These are phyloP conservation scores for Sebastiscus albofasciatus DNA, from an alignment of 2,797 vertebrate species.

Conservation along the genomic window DNA sequence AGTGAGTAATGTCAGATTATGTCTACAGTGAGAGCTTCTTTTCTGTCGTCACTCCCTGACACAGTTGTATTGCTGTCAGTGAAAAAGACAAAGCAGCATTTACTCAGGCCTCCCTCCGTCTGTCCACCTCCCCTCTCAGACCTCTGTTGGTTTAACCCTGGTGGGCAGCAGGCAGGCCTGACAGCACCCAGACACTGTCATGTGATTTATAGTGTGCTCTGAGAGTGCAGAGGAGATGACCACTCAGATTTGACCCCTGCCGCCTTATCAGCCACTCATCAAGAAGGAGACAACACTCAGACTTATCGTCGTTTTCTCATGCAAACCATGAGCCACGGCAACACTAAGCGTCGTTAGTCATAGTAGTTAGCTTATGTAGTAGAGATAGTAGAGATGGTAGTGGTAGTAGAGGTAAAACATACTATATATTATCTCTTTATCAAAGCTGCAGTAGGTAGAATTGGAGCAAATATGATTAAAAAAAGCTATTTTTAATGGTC, in stretches of 20 bases:
- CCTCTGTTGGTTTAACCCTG: constrained; percentile 85
- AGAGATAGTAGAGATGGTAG: not conserved
- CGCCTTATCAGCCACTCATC: constrained; percentile 75
- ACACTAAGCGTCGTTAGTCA: not conserved
- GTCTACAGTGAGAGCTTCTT: constrained; percentile 27
- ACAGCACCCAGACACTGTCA: constrained; percentile 76
- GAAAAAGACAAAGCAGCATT: constrained; percentile 72
- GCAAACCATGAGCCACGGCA: constrained; percentile 1
- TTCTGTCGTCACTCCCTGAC: constrained; percentile 44
- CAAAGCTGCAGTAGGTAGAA: too few relatives aligned
- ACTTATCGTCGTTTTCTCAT: constrained; percentile 56
- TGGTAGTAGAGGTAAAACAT: not conserved
- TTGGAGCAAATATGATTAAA: too few relatives aligned
- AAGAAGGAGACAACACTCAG: constrained; percentile 65
- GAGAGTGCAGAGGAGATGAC: constrained; percentile 73
- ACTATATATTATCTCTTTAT: not conserved
- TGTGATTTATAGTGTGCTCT: constrained; percentile 76
- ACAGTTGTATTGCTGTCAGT: constrained; percentile 62
- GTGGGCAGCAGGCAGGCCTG: constrained; percentile 76
- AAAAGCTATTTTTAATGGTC: too few relatives aligned
- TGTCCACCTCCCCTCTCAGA: constrained; percentile 68
- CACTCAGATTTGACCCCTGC: constrained; percentile 76
- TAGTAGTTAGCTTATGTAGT: not conserved
- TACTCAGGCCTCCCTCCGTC: constrained; percentile 68
- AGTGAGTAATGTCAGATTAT: constrained; percentile 5